Evolutionary conservation across 2,113 vertebrate genomes (phyloP).

Genomic region (Brevimyrus niger): DNA sequence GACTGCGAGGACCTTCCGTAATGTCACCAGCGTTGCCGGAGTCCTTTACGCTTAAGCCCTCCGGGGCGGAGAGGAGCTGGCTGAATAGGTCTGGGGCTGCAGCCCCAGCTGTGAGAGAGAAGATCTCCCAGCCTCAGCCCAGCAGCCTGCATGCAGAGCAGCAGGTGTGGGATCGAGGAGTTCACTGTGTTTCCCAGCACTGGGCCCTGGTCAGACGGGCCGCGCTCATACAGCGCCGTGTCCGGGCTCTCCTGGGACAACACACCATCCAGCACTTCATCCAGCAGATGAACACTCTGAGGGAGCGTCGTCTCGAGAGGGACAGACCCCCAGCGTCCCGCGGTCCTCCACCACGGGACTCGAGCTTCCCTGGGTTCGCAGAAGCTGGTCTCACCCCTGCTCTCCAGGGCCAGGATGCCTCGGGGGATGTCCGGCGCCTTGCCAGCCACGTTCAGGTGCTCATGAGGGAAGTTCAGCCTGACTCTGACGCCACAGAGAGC

Average conservation of each 20-base stretch:
- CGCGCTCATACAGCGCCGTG: neutral
- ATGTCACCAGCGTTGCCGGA: neutral
- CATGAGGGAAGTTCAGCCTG: neutral
- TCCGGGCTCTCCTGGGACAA: neutral
- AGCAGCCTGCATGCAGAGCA: neutral
- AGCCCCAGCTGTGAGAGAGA: neutral
- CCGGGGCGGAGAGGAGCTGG: neutral
- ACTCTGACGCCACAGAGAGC: neutral
- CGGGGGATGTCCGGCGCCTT: neutral
- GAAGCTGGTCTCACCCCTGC: neutral
- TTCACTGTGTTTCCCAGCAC: neutral
- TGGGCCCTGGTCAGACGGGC: neutral
- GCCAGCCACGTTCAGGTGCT: neutral
- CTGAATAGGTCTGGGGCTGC: neutral
- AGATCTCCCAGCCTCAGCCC: neutral
- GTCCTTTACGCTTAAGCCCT: neutral
- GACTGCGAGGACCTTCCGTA: neutral
- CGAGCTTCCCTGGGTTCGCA: neutral
- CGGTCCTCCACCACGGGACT: neutral
- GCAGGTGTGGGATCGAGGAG: neutral
- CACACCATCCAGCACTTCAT: neutral
- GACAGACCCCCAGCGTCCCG: neutral
- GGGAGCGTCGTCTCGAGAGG: neutral
- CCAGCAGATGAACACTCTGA: neutral
- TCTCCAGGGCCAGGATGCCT: neutral